Base-by-base conservation (phyloP, 2,797 vertebrate genomes). In the Adelosebastes latens region DNA sequence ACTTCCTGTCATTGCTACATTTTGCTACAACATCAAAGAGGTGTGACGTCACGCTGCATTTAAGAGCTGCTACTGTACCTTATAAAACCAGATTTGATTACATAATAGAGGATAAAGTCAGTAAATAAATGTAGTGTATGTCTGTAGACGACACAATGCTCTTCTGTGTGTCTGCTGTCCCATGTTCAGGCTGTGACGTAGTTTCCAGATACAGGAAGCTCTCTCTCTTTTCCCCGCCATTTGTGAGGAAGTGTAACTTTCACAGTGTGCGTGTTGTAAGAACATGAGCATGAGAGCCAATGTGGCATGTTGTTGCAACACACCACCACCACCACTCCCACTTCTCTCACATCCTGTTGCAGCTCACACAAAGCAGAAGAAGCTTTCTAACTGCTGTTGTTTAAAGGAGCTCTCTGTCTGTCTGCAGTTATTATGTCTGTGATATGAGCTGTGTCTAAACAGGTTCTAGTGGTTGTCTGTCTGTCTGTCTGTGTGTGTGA, bases 181-280 rank as follows among this genome's bases (percentile, higher is more conserved):
- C 27, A 13, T 32, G 4, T 1, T 10, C 11, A 24, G 55, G 31
- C 64, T 7, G 3, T 84, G 87, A 83, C 84, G 80, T 27, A 32
- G 2, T 71, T 87, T 59, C 4, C 2, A 71, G 73, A 82, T 56
- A 59, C 80, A 81, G 77, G 85, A 84, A 88, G 79, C 14, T 72
- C 2, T 52, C 69, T 39, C 13, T 1, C 13, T 32, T 24, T 31
- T 52, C 20, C 8, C 24, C 8, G 2, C 31, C 25, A 5, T 29
- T 29, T 34, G 52, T 70, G 63, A 39, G 52, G 53, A 79, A 78
- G 83, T 58, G 53, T 20, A 14, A 16, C 55, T 77, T 61, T 77
- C 72, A 34, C 56, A 66, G 55, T 52, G 46, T 39, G 36, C 12
- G 5, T 52, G 46, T 52, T 16, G 42, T 24, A 59, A 75, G 36